phyloP scores from a whole-genome alignment of 2,113 vertebrate species.

The Egretta garzetta region DNA sequence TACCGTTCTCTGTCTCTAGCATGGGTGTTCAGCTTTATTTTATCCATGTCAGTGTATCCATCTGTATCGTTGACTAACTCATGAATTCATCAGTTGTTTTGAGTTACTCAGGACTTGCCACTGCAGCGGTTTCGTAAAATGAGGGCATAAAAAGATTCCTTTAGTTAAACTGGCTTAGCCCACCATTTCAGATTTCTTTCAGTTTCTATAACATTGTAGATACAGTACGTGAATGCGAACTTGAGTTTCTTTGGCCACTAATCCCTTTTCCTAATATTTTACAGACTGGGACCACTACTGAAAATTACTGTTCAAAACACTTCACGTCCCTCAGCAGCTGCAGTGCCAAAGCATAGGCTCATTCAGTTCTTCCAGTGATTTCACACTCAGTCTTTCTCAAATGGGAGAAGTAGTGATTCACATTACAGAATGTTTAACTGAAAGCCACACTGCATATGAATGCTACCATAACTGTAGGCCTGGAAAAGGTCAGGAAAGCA shows the following conservation, averaged over 20 bases:
- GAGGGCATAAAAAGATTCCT: neutral
- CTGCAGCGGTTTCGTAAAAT: neutral
- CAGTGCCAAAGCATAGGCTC: neutral
- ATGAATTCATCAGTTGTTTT: neutral
- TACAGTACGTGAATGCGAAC: neutral
- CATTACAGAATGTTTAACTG: neutral
- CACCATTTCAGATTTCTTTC: neutral
- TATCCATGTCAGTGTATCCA: neutral
- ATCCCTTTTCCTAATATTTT: neutral
- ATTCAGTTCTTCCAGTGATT: constrained; percentile 53
- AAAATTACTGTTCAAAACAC: neutral
- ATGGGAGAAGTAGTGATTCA: constrained; percentile 30
- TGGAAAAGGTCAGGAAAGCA: constrained; percentile 54
- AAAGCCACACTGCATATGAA: constrained; percentile 22
- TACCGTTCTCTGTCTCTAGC: neutral
- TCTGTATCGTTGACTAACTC: neutral
- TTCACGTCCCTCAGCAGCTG: neutral
- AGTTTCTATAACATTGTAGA: neutral
- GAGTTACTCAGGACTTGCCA: neutral
- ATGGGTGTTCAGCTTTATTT: constrained; percentile 4
- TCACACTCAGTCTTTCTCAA: neutral
- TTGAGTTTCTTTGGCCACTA: neutral
- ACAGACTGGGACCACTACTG: neutral
- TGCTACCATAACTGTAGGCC: neutral
- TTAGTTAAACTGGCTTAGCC: neutral